Conservation (phyloP, 2,888 invertebrate species). For the Adela reaumurella region DNA sequence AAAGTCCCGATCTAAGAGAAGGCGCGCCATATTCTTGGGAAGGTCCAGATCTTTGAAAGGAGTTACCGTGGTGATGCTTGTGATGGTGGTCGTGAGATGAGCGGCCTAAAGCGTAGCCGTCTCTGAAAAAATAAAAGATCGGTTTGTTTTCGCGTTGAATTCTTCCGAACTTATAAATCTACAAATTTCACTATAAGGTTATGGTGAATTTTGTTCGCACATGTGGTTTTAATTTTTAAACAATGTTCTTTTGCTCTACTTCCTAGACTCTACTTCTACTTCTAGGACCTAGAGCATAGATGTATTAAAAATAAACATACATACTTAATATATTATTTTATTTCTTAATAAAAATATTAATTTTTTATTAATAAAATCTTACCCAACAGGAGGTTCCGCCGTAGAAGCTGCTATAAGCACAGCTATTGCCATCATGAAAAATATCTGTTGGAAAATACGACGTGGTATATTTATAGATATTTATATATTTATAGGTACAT, state of each 20-base stretch:
- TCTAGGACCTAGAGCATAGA: too few relatives aligned
- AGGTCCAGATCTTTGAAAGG: constrained; percentile 11
- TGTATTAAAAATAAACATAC: too few relatives aligned
- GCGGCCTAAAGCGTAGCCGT: neutral
- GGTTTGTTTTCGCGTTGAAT: too few relatives aligned
- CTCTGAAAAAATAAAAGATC: neutral
- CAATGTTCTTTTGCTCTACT: too few relatives aligned
- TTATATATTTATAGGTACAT: neutral
- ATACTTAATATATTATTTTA: too few relatives aligned
- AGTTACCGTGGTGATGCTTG: neutral
- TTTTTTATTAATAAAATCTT: too few relatives aligned
- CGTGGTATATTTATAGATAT: neutral
- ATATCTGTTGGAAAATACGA: neutral
- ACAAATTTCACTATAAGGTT: too few relatives aligned
- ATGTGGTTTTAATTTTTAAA: too few relatives aligned
- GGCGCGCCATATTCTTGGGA: constrained; percentile 22
- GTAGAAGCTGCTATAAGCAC: neutral
- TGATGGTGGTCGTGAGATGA: neutral
- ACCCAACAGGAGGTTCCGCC: neutral
- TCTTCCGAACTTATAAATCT: too few relatives aligned
- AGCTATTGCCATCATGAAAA: neutral
- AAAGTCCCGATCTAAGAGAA: constrained; percentile 13
- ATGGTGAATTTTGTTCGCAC: too few relatives aligned
- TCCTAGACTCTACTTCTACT: too few relatives aligned
- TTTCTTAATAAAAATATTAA: too few relatives aligned